These are phyloP conservation scores for Papilio machaon DNA, from an alignment of 1,140 invertebrate species.

Conservation along the genomic window DNA sequence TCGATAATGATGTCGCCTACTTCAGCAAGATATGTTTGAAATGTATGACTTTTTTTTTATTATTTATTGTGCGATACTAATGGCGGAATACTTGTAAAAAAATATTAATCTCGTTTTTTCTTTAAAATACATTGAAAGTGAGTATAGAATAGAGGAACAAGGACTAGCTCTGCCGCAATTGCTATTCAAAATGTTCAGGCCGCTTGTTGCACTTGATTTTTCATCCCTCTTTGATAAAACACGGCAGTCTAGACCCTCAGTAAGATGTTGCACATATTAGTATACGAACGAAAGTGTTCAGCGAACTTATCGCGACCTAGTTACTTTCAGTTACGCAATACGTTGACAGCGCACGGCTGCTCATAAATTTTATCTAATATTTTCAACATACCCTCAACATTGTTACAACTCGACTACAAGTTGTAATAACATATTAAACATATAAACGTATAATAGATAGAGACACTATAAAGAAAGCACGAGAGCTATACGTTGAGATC, in stretches of 20 bases:
- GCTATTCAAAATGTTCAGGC: no score
- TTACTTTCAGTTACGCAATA: neutral
- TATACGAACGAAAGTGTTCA: neutral
- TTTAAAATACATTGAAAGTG: neutral
- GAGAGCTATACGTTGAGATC: neutral
- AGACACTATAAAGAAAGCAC: neutral
- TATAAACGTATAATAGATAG: neutral
- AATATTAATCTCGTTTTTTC: neutral
- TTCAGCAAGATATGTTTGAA: conserved; percentile 76
- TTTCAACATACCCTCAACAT: neutral
- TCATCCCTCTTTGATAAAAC: no score
- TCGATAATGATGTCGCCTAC: conserved; percentile 73
- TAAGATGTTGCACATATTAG: neutral
- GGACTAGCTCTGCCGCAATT: no score
- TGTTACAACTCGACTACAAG: neutral
- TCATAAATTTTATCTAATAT: neutral
- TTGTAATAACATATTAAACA: neutral
- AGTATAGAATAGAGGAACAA: neutral
- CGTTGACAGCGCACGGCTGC: neutral
- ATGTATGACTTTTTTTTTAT: conserved; percentile 54
- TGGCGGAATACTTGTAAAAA: no score
- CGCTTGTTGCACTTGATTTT: no score
- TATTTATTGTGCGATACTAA: neutral
- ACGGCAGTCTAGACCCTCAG: no score
- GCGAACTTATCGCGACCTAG: conserved; percentile 9